phyloP scores from a whole-genome alignment of 2,888 invertebrate species.

The Escarpia spicata region DNA sequence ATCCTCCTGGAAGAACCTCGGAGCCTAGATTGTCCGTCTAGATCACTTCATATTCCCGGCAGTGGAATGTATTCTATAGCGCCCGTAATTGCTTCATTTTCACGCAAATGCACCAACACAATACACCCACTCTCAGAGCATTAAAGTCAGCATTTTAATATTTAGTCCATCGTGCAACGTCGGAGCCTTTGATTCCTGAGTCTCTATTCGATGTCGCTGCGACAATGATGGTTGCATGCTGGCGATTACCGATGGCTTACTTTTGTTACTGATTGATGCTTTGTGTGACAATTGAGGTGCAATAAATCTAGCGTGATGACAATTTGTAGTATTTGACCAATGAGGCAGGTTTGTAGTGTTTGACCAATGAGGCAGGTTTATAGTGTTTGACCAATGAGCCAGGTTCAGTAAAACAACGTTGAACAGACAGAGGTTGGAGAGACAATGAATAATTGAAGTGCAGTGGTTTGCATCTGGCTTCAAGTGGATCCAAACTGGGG shows the following conservation, averaged over 20 bases:
- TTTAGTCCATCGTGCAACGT: background rate
- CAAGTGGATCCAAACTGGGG: background rate
- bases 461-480: background rate
- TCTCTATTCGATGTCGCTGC: background rate
- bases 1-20: background rate
- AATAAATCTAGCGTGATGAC: background rate
- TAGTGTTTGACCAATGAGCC: background rate
- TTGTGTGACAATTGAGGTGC: background rate
- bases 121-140: background rate
- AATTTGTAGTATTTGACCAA: background rate
- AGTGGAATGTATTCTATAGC: conserved; percentile 9
- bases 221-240: background rate
- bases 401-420: background rate
- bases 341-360: background rate
- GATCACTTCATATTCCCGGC: background rate
- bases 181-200: background rate
- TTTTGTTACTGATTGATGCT: background rate
- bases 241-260: background rate
- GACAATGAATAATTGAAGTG: conserved; percentile 3
- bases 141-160: background rate
- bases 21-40: background rate
- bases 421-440: background rate
- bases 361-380: background rate
- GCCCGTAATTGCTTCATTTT: background rate
- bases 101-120: background rate